Conservation (phyloP, 2,113 vertebrate genomes). For the Urocitellus parryii region DNA sequence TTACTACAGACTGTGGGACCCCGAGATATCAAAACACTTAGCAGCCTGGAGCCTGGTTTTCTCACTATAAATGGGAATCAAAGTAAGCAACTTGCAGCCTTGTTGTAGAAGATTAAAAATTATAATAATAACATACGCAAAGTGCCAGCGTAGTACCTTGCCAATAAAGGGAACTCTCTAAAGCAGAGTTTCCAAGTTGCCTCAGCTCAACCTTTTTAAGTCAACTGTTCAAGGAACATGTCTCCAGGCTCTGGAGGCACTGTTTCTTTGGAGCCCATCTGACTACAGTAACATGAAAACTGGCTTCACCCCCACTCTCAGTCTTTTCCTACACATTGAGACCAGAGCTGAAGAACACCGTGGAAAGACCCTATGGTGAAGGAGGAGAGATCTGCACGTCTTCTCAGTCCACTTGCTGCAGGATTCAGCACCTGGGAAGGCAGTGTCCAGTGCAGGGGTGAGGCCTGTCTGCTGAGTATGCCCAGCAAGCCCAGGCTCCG, state of each 20-base stretch:
- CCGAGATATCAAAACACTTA: neutral
- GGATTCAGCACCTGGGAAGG: neutral
- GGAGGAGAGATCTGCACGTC: neutral
- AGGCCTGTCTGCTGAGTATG: rapidly evolving
- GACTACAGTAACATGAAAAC: neutral
- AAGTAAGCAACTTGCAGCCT: neutral
- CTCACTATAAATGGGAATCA: neutral
- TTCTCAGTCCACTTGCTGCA: rapidly evolving
- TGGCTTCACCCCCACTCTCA: neutral
- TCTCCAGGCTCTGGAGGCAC: neutral
- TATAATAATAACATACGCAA: neutral
- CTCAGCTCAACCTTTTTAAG: neutral
- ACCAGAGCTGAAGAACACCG: rapidly evolving
- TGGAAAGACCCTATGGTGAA: rapidly evolving
- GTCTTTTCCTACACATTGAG: neutral
- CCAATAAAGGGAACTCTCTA: neutral
- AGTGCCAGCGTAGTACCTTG: neutral
- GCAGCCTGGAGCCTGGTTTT: neutral
- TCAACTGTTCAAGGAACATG: neutral
- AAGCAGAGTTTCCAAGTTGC: no score
- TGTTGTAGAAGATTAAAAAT: neutral
- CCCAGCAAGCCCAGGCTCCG: neutral
- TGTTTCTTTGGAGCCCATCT: neutral
- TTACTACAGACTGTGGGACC: neutral
- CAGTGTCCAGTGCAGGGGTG: rapidly evolving